Evolutionary conservation across 1,140 invertebrate species (phyloP).

Genomic region (Diuraphis noxia): DNA sequence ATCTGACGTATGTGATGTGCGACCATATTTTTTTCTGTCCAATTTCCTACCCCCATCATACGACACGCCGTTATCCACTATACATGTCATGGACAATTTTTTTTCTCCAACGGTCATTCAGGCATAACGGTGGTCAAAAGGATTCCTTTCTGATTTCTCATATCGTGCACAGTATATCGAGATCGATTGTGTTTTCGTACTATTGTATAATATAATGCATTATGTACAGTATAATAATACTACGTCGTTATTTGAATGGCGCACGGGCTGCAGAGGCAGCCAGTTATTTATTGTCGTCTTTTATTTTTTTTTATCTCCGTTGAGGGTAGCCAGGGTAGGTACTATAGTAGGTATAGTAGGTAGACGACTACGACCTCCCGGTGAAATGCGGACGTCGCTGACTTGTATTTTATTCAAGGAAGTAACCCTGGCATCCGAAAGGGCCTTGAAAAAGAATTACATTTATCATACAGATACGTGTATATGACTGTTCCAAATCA

Average conservation of each 20-base stretch:
- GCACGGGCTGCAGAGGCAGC: no score
- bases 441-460: conserved; percentile 12
- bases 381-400: not conserved
- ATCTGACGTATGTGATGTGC: not conserved
- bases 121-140: not conserved
- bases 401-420: not conserved
- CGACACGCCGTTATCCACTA: not conserved
- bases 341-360: no score
- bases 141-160: not conserved
- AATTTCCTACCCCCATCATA: not conserved
- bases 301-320: not conserved
- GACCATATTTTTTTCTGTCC: not conserved
- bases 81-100: not conserved
- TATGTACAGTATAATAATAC: not conserved
- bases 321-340: no score
- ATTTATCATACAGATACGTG: not conserved
- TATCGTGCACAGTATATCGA: not conserved
- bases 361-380: conserved; percentile 4
- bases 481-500: not conserved
- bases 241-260: not conserved
- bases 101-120: not conserved
- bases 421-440: not conserved
- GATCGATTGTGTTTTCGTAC: not conserved
- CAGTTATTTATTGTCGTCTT: not conserved
- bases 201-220: not conserved